A percentile compares a stretch with the other conserved stretches of the same genome.
These are phyloP conservation scores for Reticulitermes lucifugus DNA, from an alignment of 2,888 invertebrate genomes.

Conservation along the genomic window DNA sequence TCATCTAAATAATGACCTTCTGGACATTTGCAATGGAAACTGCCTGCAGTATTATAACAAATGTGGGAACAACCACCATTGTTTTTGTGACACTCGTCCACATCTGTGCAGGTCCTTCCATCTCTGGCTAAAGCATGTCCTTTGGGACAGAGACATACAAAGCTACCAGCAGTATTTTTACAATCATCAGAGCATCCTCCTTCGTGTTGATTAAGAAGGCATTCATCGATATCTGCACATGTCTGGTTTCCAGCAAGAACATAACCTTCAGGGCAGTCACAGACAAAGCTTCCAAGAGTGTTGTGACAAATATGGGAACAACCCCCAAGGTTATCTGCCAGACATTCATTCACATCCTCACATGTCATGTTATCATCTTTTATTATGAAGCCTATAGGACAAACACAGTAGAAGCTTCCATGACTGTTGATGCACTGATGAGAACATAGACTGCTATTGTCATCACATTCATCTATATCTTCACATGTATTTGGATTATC, in stretches of 20 bases:
- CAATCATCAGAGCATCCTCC: conserved; percentile 69
- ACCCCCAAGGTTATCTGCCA: conserved; percentile 67
- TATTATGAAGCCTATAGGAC: conserved; percentile 60
- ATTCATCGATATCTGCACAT: conserved; percentile 59
- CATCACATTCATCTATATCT: conserved; percentile 55
- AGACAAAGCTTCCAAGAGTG: conserved; percentile 61
- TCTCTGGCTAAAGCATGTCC: conserved; percentile 63
- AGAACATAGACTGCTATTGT: conserved; percentile 64
- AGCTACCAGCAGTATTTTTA: conserved; percentile 72
- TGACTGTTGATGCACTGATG: conserved; percentile 61
- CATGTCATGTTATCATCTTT: conserved; percentile 55
- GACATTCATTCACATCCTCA: conserved; percentile 62
- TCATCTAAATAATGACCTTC: conserved; percentile 63
- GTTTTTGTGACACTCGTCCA: conserved; percentile 60
- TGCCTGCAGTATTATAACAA: conserved; percentile 73
- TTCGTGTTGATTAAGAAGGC: conserved; percentile 61
- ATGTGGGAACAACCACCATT: conserved; percentile 66
- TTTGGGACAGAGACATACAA: conserved; percentile 69
- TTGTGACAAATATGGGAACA: conserved; percentile 70
- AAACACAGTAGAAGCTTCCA: conserved; percentile 58
- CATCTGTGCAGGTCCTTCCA: conserved; percentile 60
- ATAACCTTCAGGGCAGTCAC: conserved; percentile 64
- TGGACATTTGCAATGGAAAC: conserved; percentile 71
- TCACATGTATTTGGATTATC: conserved; percentile 60
- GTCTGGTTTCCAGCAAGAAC: conserved; percentile 57